These are phyloP conservation scores for Paralichthys olivaceus DNA, from an alignment of 2,113 vertebrate species.

Conservation along the genomic window DNA sequence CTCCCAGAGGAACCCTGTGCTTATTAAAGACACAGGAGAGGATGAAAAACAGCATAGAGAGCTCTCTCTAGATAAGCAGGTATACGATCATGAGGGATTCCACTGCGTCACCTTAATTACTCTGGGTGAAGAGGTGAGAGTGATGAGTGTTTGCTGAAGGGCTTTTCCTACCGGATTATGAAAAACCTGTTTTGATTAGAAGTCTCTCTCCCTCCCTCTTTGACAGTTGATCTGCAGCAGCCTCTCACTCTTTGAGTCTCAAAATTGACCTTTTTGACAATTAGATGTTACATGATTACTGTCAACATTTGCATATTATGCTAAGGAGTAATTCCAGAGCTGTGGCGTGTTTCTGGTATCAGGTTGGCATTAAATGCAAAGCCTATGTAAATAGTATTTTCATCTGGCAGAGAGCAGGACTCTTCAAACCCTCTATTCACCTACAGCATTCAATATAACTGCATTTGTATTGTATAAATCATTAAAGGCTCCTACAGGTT, in stretches of 20 bases:
- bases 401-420: conserved; percentile 16
- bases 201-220: neutral
- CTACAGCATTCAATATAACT: neutral
- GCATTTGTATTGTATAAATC: neutral
- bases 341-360: conserved; percentile 11
- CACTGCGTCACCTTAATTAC: conserved; percentile 22
- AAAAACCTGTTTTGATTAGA: neutral
- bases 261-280: conserved; percentile 15
- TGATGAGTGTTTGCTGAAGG: conserved; percentile 28
- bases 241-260: conserved; percentile 13
- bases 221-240: conserved; percentile 16
- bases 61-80: conserved; percentile 23
- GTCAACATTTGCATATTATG: conserved; percentile 15
- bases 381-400: conserved; percentile 1
- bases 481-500: conserved; percentile 2
- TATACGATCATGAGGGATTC: conserved; percentile 28
- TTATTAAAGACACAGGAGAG: conserved; percentile 34
- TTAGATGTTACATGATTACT: neutral
- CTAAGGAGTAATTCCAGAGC: conserved; percentile 30
- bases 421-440: neutral
- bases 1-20: conserved; percentile 29
- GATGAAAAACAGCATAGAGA: conserved; percentile 37
- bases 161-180: conserved; percentile 18
- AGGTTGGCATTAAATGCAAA: conserved; percentile 5
- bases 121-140: conserved; percentile 20